Conservation (phyloP, 2,113 vertebrate genomes). For the Lamprotornis superbus region DNA sequence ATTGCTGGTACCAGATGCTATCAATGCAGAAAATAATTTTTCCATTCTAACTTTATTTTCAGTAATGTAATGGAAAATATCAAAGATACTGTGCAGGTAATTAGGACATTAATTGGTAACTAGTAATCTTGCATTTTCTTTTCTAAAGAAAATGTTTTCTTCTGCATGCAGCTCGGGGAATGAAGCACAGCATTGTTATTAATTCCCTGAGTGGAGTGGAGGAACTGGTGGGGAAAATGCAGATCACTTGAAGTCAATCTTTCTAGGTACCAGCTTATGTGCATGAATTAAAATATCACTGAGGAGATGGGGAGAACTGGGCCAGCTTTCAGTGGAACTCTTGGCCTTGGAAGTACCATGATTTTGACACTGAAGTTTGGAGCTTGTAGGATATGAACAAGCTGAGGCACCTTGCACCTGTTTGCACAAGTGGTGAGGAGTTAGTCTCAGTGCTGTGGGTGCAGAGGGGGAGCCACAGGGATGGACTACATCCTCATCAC, state of each 20-base stretch:
- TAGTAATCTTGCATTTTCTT: background rate
- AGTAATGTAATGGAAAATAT: background rate
- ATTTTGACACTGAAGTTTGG: background rate
- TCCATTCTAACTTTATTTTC: background rate
- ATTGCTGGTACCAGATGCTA: conserved; percentile 27
- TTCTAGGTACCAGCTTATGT: background rate
- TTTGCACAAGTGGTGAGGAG: background rate
- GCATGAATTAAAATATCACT: background rate
- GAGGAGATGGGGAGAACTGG: background rate
- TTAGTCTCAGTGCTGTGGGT: background rate
- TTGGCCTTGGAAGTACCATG: background rate
- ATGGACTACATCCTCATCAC: background rate
- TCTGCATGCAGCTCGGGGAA: background rate
- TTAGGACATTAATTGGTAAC: conserved; percentile 6
- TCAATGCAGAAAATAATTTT: conserved; percentile 14
- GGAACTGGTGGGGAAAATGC: background rate
- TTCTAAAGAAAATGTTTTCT: background rate
- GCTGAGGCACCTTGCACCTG: background rate
- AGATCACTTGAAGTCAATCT: background rate
- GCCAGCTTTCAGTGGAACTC: background rate
- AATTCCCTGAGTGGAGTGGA: background rate
- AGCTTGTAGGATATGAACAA: background rate
- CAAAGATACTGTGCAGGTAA: background rate
- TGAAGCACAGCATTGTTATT: background rate
- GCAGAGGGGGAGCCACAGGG: background rate